These are phyloP conservation scores for Drosophila picticornis DNA, from an alignment of 2,888 invertebrate species.

Conservation along the genomic window DNA sequence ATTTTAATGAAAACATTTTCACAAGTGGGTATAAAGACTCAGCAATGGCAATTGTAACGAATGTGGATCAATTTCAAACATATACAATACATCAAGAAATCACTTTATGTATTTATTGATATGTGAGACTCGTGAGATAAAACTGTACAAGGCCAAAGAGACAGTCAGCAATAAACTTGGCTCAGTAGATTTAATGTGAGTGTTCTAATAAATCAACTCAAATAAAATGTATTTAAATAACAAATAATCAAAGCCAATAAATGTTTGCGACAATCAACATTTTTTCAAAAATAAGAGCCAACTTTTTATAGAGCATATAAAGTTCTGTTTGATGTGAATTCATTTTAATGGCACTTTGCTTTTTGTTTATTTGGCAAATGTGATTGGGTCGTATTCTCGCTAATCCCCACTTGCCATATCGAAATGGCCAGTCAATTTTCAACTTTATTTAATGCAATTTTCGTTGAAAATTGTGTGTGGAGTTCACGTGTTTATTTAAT, in stretches of 20 bases:
- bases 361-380: constrained; percentile 42
- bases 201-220: background rate
- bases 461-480: constrained; percentile 31
- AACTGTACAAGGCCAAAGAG: background rate
- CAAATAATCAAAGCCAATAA: background rate
- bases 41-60: constrained; percentile 3
- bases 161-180: too few relatives aligned
- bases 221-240: background rate
- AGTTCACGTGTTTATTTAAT: constrained; percentile 58
- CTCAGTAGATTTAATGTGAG: background rate
- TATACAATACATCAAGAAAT: background rate
- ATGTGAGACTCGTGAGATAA: too few relatives aligned
- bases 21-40: constrained; percentile 4
- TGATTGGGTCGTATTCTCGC: constrained; percentile 60
- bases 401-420: constrained; percentile 63
- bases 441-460: constrained; percentile 72
- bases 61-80: background rate
- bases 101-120: background rate
- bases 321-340: background rate
- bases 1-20: constrained; percentile 37
- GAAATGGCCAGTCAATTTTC: constrained; percentile 56
- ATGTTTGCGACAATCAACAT: background rate
- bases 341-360: constrained; percentile 6
- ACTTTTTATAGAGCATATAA: constrained; percentile 21
- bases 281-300: background rate